Evolutionary conservation across 2,888 invertebrate species (phyloP).

Genomic region (Eudemis profundana): DNA sequence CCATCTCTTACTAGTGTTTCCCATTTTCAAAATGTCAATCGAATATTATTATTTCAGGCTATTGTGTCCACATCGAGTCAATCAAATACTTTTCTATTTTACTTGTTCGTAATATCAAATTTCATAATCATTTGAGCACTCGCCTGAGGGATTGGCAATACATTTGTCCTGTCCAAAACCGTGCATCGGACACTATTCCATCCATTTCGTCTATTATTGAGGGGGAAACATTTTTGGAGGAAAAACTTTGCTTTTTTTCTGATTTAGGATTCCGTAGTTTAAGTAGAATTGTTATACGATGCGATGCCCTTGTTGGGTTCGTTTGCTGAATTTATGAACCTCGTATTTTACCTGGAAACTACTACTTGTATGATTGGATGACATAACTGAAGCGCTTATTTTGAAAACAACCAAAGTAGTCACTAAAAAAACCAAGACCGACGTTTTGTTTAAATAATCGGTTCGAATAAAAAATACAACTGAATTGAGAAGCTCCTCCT

Average conservation of each 20-base stretch:
- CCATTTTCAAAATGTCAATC: no score
- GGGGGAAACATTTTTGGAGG: constrained; percentile 20
- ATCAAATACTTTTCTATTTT: no score
- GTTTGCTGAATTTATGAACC: constrained; percentile 17
- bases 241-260: constrained; percentile 35
- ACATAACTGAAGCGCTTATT: no score
- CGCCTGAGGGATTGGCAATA: constrained; percentile 11
- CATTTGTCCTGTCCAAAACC: constrained; percentile 36
- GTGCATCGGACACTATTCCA: constrained; percentile 58
- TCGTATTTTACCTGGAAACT: constrained; percentile 13
- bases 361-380: not conserved
- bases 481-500: no score
- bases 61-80: no score
- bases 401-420: no score
- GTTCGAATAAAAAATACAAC: no score
- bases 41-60: no score
- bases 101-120: constrained; percentile 24
- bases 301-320: constrained; percentile 1
- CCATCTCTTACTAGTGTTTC: no score
- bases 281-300: constrained; percentile 31
- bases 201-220: constrained; percentile 53
- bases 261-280: constrained; percentile 33
- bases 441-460: no score
- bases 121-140: constrained; percentile 33
- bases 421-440: no score